phyloP scores from a whole-genome alignment of 2,888 invertebrate genomes.

The Trissolcus brochymenae region DNA sequence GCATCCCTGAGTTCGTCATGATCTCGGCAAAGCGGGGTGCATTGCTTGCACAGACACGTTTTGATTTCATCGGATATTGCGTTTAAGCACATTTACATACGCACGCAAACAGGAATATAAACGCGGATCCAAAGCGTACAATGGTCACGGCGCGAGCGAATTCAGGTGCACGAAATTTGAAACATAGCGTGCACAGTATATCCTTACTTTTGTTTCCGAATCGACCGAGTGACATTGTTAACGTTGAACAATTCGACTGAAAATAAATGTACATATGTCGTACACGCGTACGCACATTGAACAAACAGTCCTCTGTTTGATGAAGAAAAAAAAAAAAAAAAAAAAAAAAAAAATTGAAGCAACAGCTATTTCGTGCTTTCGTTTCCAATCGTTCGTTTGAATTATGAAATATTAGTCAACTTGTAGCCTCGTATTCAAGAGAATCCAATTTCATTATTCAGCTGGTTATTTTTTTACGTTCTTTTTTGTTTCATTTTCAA shows the following conservation, averaged over 20 bases:
- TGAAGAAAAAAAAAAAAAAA: too few relatives aligned
- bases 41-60: slow-evolving; percentile 31
- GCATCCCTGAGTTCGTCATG: background rate
- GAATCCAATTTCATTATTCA: too few relatives aligned
- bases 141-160: background rate
- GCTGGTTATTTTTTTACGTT: too few relatives aligned
- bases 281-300: background rate
- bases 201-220: background rate
- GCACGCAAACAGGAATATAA: background rate
- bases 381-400: too few relatives aligned
- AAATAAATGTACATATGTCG: background rate
- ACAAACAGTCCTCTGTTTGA: too few relatives aligned
- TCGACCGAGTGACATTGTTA: background rate
- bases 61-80: slow-evolving; percentile 37
- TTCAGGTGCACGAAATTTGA: background rate
- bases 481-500: too few relatives aligned
- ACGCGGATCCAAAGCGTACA: too few relatives aligned
- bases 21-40: background rate
- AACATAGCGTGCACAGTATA: background rate
- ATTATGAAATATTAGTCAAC: too few relatives aligned
- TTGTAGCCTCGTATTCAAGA: too few relatives aligned
- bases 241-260: background rate
- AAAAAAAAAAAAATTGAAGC: too few relatives aligned
- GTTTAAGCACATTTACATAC: slow-evolving; percentile 31
- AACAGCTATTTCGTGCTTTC: background rate